Conservation (phyloP, 2,113 vertebrate species). For the Catharus fuscescens region DNA sequence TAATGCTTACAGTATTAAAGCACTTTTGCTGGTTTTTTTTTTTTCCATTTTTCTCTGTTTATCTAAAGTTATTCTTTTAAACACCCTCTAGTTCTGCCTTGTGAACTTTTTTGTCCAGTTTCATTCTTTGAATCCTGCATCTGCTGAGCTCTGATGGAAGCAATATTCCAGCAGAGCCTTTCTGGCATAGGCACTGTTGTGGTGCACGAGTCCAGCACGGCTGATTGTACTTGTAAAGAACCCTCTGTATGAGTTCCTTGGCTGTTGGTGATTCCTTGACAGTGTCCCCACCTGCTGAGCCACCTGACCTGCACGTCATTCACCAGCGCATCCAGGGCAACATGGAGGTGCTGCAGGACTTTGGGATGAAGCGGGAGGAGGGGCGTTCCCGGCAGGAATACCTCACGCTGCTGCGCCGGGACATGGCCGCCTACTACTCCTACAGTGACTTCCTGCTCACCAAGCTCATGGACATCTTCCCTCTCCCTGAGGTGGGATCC, state of each 20-base stretch:
- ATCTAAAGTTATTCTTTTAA: neutral
- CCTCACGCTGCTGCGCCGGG: conserved; percentile 80
- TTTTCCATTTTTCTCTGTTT: neutral
- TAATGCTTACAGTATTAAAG: neutral
- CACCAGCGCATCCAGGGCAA: conserved; percentile 95
- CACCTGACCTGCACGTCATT: conserved; percentile 85
- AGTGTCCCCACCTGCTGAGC: conserved; percentile 69
- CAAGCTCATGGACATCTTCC: conserved; percentile 91
- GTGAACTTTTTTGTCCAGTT: accelerated
- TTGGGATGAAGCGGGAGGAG: conserved; percentile 82
- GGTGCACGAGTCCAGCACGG: accelerated
- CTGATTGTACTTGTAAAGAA: accelerated
- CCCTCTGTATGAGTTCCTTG: accelerated
- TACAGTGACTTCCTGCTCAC: conserved; percentile 89
- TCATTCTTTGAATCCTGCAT: neutral
- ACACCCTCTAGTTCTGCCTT: neutral
- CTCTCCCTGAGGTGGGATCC: conserved; percentile 85
- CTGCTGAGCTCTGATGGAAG: neutral
- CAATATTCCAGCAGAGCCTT: neutral
- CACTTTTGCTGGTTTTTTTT: neutral
- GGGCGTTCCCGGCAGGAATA: conserved; percentile 88
- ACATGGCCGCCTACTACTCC: conserved; percentile 93
- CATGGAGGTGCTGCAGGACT: conserved; percentile 89
- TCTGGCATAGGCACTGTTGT: accelerated
- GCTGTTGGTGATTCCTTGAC: conserved; percentile 33